phyloP scores from a whole-genome alignment of 2,113 vertebrate species.

The Alces alces region DNA sequence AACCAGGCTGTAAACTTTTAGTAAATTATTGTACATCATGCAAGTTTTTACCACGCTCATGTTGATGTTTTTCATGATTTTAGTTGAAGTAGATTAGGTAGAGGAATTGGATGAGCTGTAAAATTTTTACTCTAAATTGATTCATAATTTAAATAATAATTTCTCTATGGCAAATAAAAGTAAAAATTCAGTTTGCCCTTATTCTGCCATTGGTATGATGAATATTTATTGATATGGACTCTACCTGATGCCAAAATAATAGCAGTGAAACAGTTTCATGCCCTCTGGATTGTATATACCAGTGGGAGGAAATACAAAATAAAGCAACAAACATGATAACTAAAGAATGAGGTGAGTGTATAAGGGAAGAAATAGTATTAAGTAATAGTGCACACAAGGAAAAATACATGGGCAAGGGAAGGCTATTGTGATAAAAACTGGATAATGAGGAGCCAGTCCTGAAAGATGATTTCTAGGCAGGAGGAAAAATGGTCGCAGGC shows the following conservation, averaged over 20 bases:
- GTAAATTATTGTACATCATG: not conserved
- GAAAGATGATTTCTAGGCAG: not conserved
- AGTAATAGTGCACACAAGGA: not conserved
- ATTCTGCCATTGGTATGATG: not conserved
- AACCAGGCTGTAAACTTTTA: not conserved
- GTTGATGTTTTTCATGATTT: not conserved
- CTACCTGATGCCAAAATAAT: not conserved
- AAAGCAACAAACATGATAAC: not conserved
- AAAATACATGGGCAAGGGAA: not conserved
- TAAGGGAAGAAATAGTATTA: not conserved
- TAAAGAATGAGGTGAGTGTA: not conserved
- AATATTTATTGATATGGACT: not conserved
- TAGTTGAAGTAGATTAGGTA: not conserved
- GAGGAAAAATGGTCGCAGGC: not conserved
- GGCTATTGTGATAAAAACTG: not conserved
- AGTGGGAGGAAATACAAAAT: not conserved
- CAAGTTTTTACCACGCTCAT: not conserved
- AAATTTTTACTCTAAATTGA: not conserved
- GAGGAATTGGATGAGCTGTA: not conserved
- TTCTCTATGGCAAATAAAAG: not conserved
- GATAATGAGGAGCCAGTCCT: not conserved
- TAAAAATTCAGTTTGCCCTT: not conserved
- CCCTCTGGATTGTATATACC: not conserved
- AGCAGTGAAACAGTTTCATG: not conserved
- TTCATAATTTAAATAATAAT: not conserved